phyloP scores from a whole-genome alignment of 1,140 invertebrate species.

The Zaprionus gabonicus region DNA sequence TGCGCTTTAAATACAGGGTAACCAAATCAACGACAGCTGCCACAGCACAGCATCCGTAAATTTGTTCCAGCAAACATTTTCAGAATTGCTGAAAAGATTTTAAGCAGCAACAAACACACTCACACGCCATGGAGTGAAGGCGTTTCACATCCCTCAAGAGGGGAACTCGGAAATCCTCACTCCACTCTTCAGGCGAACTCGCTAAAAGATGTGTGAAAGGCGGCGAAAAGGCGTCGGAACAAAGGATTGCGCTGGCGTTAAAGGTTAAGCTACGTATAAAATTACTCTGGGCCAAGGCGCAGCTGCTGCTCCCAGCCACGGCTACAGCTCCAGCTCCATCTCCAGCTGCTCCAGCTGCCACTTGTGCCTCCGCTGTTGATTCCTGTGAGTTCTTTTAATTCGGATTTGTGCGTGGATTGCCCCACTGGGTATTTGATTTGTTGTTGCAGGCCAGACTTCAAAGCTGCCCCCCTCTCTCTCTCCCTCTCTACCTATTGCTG shows the following conservation, averaged over 20 bases:
- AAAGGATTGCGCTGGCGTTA: conserved; percentile 65
- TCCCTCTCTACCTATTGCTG: not conserved
- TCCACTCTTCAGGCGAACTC: conserved; percentile 30
- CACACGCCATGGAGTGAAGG: not conserved
- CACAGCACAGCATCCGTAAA: conserved; percentile 45
- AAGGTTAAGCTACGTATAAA: conserved; percentile 68
- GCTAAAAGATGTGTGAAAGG: conserved; percentile 80
- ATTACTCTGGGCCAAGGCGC: conserved; percentile 62
- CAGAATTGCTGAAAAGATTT: conserved; percentile 76
- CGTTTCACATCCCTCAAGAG: not conserved
- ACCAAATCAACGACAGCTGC: conserved; percentile 47
- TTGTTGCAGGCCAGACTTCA: conserved; percentile 32
- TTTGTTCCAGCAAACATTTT: conserved; percentile 71
- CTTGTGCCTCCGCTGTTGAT: conserved; percentile 17
- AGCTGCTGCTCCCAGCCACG: conserved; percentile 44
- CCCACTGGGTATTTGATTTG: conserved; percentile 45
- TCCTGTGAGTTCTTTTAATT: conserved; percentile 62
- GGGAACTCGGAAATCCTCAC: conserved; percentile 33
- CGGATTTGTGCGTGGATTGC: conserved; percentile 33
- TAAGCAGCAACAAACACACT: conserved; percentile 32
- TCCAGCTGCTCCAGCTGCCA: too few species aligned
- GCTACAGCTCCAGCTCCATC: not conserved
- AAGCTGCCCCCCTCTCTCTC: not conserved
- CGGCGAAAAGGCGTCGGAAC: conserved; percentile 61
- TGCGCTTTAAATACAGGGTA: conserved; percentile 32